Conservation (phyloP, 1,140 invertebrate genomes). For the Zaprionus africanus region DNA sequence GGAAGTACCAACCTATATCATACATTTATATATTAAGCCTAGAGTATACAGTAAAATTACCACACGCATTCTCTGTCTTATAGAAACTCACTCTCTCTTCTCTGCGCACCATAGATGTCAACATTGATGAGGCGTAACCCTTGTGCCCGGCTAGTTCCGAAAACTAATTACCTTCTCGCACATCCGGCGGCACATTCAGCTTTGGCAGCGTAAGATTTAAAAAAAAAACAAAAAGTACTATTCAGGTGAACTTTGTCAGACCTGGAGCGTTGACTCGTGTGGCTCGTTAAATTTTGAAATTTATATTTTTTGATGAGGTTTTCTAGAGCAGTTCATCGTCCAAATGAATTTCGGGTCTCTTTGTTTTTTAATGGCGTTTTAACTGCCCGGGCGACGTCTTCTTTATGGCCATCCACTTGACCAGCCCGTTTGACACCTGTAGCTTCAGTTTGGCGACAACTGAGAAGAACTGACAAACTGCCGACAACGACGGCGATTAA, state of each 20-base stretch:
- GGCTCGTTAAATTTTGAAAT: constrained; percentile 57
- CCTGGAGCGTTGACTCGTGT: constrained; percentile 66
- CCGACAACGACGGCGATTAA: constrained; percentile 26
- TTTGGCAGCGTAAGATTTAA: constrained; percentile 2
- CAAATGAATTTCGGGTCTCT: constrained; percentile 35
- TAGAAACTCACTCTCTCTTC: background rate
- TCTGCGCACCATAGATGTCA: background rate
- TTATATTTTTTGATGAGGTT: constrained; percentile 61
- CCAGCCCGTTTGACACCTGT: constrained; percentile 58
- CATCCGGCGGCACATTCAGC: constrained; percentile 55
- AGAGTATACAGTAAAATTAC: background rate
- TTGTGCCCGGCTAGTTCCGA: constrained; percentile 17
- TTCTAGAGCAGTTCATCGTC: constrained; percentile 42
- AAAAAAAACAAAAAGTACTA: constrained; percentile 25
- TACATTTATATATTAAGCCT: too few species aligned
- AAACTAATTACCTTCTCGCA: constrained; percentile 50
- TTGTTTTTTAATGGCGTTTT: constrained; percentile 61
- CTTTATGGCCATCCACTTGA: constrained; percentile 66
- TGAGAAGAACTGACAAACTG: constrained; percentile 14
- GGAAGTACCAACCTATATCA: too few species aligned
- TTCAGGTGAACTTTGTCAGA: constrained; percentile 58
- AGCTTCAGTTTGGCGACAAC: constrained; percentile 66
- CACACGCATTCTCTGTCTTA: background rate
- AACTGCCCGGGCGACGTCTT: constrained; percentile 60
- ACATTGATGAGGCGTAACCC: constrained; percentile 23